Evolutionary conservation across 2,888 invertebrate genomes (phyloP), one percentile per base, ranked within the genome.

Genomic region (Colostygia pectinataria): DNA sequence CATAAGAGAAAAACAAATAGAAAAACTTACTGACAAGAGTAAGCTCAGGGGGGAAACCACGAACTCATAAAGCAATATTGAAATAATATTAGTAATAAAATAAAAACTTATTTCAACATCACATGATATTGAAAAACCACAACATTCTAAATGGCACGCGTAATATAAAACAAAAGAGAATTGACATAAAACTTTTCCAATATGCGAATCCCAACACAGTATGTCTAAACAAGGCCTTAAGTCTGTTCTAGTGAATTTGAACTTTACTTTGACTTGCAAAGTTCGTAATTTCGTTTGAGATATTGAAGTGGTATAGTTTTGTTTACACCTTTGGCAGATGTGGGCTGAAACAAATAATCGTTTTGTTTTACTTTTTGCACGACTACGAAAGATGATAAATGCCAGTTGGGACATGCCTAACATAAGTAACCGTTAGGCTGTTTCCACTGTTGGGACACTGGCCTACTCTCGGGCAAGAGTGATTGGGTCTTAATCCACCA

Each of bases 151-250:
- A 23, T 34, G 12, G 20, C 39, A 23, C 10, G 23, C 39, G 7
- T 40, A 40, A 40, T 20, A 40, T 31, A 29, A 31, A 31, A 39
- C 25, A 27, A 39, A 23, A 40, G 0, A 3, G 14, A 38, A 39
- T 24, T 18, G 15, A 23, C 31, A 40, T 29, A 20, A 23, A 40
- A 40, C 39, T 40, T 40, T 40, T 40, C 31, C 39, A 40, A 40
- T 40, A 13, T 31, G n/a, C 14, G 39, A 31, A 31, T 31, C 31
- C 13, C 20, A 31, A 40, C 31, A 23, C 13, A 13, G 2, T n/a
- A 23, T 18, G 23, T 39, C 20, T 39, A 20, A 31, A 40, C 20
- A 29, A 18, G 0, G 29, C 29, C 29, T 39, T 39, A 39, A 5
- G 20, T 29, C 28, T 28, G 8, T 38, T 28, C 8, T 28, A 28